A percentile compares a stretch with the other conserved stretches of the same genome.
Evolutionary conservation across 2,888 invertebrate genomes (phyloP).

Genomic region (Rapana venosa): DNA sequence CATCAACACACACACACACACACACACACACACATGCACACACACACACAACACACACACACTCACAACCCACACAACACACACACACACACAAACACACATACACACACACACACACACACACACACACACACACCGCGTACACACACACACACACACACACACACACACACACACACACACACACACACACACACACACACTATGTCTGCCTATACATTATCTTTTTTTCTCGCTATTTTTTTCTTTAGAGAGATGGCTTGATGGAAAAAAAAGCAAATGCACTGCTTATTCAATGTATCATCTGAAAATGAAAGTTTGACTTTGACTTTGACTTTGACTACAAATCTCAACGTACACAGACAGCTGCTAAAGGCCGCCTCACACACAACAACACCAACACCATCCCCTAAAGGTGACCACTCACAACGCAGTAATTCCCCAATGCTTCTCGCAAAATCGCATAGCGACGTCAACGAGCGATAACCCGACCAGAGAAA

Average conservation of each 20-base stretch:
- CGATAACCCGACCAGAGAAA: constrained; percentile 89
- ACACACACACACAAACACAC: constrained; percentile 37
- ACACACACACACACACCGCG: background rate
- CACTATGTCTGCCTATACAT: too few relatives aligned
- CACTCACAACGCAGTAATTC: constrained; percentile 87
- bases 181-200: constrained; percentile 19
- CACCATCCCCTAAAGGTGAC: background rate
- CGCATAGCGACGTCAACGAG: constrained; percentile 89
- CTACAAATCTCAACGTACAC: too few relatives aligned
- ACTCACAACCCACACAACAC: background rate
- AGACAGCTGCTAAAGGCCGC: too few relatives aligned
- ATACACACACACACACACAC: constrained; percentile 10
- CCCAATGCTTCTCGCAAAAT: constrained; percentile 91
- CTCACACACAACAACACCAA: background rate
- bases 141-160: too few relatives aligned
- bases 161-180: background rate
- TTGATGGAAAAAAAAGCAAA: too few relatives aligned
- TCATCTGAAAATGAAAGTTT: too few relatives aligned
- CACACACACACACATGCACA: background rate
- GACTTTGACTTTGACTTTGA: too few relatives aligned
- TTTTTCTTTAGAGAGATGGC: too few relatives aligned
- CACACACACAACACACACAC: background rate
- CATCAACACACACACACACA: background rate
- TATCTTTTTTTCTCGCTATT: too few relatives aligned
- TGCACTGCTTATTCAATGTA: too few relatives aligned